Evolutionary conservation across 92 coral and sea anemone genomes (phyloP), one percentile per base, ranked within the genome.

Genomic region (Umimayanthus chanpuru): DNA sequence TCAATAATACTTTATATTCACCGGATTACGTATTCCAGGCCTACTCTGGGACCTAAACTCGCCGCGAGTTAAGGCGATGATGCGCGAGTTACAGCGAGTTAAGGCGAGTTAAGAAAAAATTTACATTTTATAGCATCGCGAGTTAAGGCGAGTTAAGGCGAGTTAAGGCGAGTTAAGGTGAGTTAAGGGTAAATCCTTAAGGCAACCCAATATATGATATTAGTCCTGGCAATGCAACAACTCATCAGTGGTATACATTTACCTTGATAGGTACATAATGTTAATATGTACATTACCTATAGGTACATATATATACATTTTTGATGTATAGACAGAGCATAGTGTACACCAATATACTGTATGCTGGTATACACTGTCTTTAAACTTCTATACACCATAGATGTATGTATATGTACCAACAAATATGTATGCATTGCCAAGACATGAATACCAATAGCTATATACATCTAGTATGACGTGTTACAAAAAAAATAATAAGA

Each of bases 31-130:
- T n/a, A n/a, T n/a, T n/a, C n/a, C 41, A 58, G 81, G 81, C 40
- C 81, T 78, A 78, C 75, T 70, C 75, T 70, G 75, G 75, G 75
- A 70, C 75, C 75, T 70, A 70, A 70, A 70, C 75, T 70, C 75
- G 75, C 75, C 75, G 75, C 75, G 75, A 70, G 75, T 70, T 70
- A 70, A 23, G 75, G 75, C 75, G 75, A 70, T 70, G 75, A 23
- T 70, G 75, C 10, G 68, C 68, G 68, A 61, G 75, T n/a, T n/a
- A n/a, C n/a, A n/a, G n/a, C n/a, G n/a, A n/a, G n/a, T n/a, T n/a
- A n/a, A n/a, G n/a, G n/a, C 75, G 75, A 70, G 75, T 70, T 70
- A 70, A 70, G 75, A 23, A 70, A 70, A 70, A 70, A 23, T 2
- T 70, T 70, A 70, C 75, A 23, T 28, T 23, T 70, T 70, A 61